These are phyloP conservation scores for Aelia acuminata DNA, from an alignment of 2,888 invertebrate species.

Conservation along the genomic window DNA sequence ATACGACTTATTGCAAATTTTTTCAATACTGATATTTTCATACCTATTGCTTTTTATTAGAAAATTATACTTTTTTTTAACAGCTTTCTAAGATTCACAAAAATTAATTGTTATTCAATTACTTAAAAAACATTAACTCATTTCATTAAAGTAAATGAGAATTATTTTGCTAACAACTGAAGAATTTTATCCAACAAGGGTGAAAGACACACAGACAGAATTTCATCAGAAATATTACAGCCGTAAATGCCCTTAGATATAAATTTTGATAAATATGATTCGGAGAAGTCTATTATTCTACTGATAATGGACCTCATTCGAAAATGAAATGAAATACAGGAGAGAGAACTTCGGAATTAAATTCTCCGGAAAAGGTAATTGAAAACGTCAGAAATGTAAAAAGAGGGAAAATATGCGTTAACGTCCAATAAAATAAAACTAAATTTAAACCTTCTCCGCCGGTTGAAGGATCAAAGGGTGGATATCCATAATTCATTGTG, in stretches of 20 bases:
- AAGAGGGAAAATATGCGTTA: slow-evolving; percentile 1
- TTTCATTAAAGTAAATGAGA: too few species aligned
- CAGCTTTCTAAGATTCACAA: too few species aligned
- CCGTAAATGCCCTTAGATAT: background rate
- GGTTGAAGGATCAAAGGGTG: slow-evolving; percentile 45
- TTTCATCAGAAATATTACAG: too few species aligned
- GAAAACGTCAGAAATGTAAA: slow-evolving; percentile 23
- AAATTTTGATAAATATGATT: background rate
- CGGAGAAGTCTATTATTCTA: background rate
- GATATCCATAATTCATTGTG: slow-evolving; percentile 48
- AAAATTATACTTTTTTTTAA: too few species aligned
- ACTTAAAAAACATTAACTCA: too few species aligned
- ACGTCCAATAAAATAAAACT: slow-evolving; percentile 44
- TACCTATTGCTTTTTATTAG: too few species aligned
- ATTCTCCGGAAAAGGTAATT: background rate
- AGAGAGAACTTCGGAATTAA: background rate
- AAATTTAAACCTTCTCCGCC: slow-evolving; percentile 44
- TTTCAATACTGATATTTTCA: too few species aligned
- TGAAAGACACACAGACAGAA: too few species aligned
- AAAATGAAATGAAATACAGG: background rate
- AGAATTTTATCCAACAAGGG: too few species aligned
- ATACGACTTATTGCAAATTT: too few species aligned
- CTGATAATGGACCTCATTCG: background rate
- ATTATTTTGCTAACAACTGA: too few species aligned
- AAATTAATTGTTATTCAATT: too few species aligned